A percentile compares a stretch with the other conserved stretches of the same genome.
phyloP scores from a whole-genome alignment of 1,140 invertebrate species.

The Nasonia giraulti region DNA sequence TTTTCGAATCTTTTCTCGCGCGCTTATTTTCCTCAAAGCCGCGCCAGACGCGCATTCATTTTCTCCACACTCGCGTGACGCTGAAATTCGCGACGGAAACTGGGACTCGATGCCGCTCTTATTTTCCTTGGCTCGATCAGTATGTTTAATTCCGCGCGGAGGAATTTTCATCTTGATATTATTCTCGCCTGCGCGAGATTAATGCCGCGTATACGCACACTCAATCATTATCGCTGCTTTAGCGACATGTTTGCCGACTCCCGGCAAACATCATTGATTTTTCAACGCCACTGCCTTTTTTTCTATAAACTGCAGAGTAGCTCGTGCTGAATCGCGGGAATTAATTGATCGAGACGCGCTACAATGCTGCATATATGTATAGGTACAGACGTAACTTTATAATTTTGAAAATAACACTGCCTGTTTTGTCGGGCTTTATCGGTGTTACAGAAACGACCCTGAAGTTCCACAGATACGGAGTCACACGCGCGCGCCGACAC shows the following conservation, averaged over 20 bases:
- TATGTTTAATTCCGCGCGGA: background rate
- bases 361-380: no score
- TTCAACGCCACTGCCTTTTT: no score
- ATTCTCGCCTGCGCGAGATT: background rate
- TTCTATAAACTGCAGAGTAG: no score
- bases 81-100: no score
- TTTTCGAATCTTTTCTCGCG: background rate
- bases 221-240: background rate
- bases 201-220: background rate
- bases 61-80: no score
- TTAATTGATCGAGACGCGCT: no score
- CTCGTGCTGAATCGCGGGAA: no score
- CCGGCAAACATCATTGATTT: background rate
- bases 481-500: background rate
- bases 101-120: no score
- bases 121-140: no score
- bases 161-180: background rate
- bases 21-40: background rate
- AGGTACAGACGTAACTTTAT: background rate
- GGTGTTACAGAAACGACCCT: background rate
- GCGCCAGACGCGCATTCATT: no score
- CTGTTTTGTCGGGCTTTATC: constrained; percentile 25
- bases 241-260: no score
- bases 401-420: background rate
- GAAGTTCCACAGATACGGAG: constrained; percentile 30